These are phyloP conservation scores for Sycobia sp. DNA, from an alignment of 1,140 invertebrate genomes.

Conservation along the genomic window DNA sequence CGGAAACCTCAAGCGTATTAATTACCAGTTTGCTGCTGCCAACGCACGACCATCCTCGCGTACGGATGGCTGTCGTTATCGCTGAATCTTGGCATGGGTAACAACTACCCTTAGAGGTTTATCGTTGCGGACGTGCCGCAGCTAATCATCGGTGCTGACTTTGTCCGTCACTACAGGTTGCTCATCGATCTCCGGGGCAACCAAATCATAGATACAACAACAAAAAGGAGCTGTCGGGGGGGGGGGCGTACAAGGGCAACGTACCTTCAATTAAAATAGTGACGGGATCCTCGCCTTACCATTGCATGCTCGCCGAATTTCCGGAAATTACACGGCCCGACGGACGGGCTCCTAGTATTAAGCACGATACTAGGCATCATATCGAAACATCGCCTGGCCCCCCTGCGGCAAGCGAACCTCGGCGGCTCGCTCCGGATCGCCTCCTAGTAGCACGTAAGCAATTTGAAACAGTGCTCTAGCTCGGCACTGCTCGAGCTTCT, in stretches of 20 bases:
- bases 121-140: constrained; percentile 22
- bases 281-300: constrained; percentile 2
- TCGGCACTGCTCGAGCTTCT: background rate
- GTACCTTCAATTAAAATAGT: too few relatives aligned
- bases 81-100: too few relatives aligned
- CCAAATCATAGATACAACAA: constrained; percentile 17
- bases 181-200: constrained; percentile 23
- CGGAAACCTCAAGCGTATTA: too few relatives aligned
- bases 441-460: background rate
- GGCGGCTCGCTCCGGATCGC: constrained; percentile 1
- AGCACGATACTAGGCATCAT: constrained; percentile 6
- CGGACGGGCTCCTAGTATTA: background rate
- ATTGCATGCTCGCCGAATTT: constrained; percentile 5
- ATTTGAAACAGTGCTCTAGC: background rate
- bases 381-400: constrained; percentile 14
- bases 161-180: too few relatives aligned
- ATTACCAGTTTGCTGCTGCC: too few relatives aligned
- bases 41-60: too few relatives aligned
- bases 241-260: background rate
- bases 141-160: constrained; percentile 34
- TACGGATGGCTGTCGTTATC: too few relatives aligned
- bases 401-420: background rate
- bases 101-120: too few relatives aligned
- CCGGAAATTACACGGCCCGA: constrained; percentile 20
- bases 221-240: background rate